Base-by-base conservation (phyloP, 2,113 vertebrate species). In the Xiphophorus maculatus region DNA sequence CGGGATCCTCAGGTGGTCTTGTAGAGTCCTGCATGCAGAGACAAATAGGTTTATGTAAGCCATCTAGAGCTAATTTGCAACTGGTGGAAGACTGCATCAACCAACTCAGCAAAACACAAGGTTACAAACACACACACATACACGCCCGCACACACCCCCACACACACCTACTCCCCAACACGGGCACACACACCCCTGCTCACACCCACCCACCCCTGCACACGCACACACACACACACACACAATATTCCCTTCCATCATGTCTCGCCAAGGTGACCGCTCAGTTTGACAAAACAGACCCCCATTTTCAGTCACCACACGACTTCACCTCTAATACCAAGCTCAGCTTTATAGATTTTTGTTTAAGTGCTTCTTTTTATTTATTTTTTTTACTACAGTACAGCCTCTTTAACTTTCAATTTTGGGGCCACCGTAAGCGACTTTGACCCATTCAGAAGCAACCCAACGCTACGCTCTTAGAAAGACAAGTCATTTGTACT, bases 1-100 rank as follows among this genome's bases (percentile, higher is more conserved):
- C 71, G 71, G 66, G 40, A 79, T 72, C 74, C 33, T 83, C 75
- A 70, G 82, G 76, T 84, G 83, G 66, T 67, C 54, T 54, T 75
- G 75, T 54, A 68, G 73, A 78, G 70, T 75, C 76, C 67, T 1
- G 30, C 65, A 63, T 32, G 51, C 73, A 40, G 77, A 64, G 73
- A 66, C 74, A 51, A 82, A 75, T 76, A 60, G 51, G 64, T 72
- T 83, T 77, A 88, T 40, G 64, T 66, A 83, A 73, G 58, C 82
- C 71, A 73, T 79, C 72, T 30, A 80, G 64, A 84, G 63, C 76
- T 77, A 58, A 60, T 76, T 51, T 22, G 19, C 78, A 68, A 84
- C 83, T 86, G 70, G 67, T 13, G 27, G 65, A 67, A 66, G 63
- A 69, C 73, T 27, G 19, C 48, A 22, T 51, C 48, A 51, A 22